Evolutionary conservation across 2,888 invertebrate species (phyloP).

Genomic region (Cinara cedri): DNA sequence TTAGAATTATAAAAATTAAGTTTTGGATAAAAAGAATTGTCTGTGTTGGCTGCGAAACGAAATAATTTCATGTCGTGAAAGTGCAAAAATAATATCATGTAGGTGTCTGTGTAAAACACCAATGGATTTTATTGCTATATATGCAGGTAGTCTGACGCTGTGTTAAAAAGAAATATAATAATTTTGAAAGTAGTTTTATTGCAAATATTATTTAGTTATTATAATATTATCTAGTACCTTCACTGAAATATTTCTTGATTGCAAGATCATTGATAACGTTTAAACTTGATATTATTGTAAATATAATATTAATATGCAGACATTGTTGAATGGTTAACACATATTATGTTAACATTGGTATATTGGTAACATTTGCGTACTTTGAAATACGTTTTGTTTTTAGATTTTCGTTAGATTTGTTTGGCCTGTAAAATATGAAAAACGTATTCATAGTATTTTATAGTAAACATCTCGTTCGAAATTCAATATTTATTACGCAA

Average conservation of each 20-base stretch:
- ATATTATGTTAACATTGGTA: too few species aligned
- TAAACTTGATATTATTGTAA: constrained; percentile 25
- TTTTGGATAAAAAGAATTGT: too few species aligned
- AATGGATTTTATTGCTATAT: background rate
- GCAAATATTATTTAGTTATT: background rate
- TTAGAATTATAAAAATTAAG: too few species aligned
- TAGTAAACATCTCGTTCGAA: background rate
- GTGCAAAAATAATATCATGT: constrained; percentile 2
- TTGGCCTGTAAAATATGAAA: background rate
- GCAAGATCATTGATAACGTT: background rate
- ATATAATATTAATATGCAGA: background rate
- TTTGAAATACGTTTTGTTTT: background rate
- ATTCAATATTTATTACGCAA: constrained; percentile 1
- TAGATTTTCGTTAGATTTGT: background rate
- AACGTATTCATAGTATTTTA: background rate
- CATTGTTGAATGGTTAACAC: too few species aligned
- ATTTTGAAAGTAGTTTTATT: constrained; percentile 35
- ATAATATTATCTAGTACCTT: constrained; percentile 1
- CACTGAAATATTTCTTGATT: constrained; percentile 27
- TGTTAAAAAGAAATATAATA: constrained; percentile 22
- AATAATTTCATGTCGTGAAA: background rate
- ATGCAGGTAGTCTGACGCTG: background rate
- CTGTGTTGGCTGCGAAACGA: too few species aligned
- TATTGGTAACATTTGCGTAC: background rate
- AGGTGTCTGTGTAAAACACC: too few species aligned